These are phyloP conservation scores for Cettia cetti DNA, from an alignment of 2,113 vertebrate species.

Conservation along the genomic window DNA sequence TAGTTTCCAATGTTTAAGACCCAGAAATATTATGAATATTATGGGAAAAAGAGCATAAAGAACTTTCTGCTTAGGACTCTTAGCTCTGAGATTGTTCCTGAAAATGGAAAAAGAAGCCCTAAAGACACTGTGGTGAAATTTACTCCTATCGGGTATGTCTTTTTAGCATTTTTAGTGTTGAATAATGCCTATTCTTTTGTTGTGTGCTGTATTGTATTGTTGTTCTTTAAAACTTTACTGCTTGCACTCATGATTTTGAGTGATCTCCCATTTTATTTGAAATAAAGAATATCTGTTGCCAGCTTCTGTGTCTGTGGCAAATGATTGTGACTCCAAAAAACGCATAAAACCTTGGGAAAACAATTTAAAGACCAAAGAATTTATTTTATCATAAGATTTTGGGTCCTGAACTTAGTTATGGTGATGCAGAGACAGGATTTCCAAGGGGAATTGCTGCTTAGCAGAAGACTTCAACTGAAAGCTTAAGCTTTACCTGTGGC, in stretches of 20 bases:
- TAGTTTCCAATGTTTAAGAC: not conserved
- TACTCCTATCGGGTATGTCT: not conserved
- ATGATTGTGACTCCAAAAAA: not conserved
- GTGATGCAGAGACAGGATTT: not conserved
- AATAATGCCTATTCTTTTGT: not conserved
- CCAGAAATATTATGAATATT: not conserved
- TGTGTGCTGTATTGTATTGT: not conserved
- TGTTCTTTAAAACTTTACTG: not conserved
- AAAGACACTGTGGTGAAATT: not conserved
- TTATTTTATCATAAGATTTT: not conserved
- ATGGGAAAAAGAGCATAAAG: not conserved
- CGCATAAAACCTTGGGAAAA: not conserved
- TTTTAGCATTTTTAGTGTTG: not conserved
- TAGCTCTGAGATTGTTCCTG: not conserved
- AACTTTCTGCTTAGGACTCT: not conserved
- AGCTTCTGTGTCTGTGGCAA: not conserved
- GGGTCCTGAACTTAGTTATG: not conserved
- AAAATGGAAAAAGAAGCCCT: not conserved
- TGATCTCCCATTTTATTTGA: not conserved
- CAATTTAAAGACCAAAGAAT: not conserved
- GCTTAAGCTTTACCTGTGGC: accelerated
- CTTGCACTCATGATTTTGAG: not conserved
- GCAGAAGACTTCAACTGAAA: not conserved
- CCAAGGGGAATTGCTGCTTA: not conserved
- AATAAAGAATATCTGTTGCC: not conserved